These are phyloP conservation scores for Labeo calbasu DNA, from an alignment of 2,797 vertebrate genomes.

Conservation along the genomic window DNA sequence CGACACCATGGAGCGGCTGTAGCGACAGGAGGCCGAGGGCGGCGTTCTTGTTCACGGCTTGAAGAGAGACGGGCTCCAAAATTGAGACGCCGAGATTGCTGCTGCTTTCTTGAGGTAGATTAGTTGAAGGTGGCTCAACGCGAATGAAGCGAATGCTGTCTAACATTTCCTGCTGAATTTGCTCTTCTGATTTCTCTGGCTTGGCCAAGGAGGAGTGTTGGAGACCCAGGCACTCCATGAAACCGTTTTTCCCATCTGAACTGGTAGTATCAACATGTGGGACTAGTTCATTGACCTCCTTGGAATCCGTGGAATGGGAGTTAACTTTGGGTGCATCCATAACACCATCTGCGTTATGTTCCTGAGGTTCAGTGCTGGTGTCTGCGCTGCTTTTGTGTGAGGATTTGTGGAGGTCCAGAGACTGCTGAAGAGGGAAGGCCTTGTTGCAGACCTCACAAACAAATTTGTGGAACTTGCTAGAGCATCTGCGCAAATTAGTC, in stretches of 20 bases:
- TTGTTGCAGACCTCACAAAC: conserved; percentile 92
- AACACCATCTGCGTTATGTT: conserved; percentile 44
- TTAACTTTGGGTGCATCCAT: conserved; percentile 50
- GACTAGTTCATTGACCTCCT: conserved; percentile 31
- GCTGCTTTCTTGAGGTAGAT: conserved; percentile 89
- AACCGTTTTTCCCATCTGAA: conserved; percentile 63
- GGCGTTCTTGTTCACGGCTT: conserved; percentile 80
- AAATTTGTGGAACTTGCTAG: conserved; percentile 93
- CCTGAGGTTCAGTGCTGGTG: conserved; percentile 50
- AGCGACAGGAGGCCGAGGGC: conserved; percentile 86
- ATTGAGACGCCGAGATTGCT: conserved; percentile 80
- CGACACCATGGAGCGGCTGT: conserved; percentile 91
- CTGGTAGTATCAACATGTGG: conserved; percentile 56
- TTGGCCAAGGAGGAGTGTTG: conserved; percentile 85
- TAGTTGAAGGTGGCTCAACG: conserved; percentile 85
- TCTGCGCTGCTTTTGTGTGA: conserved; percentile 60
- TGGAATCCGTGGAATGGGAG: conserved; percentile 41
- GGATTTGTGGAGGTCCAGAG: conserved; percentile 86
- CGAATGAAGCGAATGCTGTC: conserved; percentile 90
- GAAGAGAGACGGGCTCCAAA: conserved; percentile 81
- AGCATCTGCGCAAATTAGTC: conserved; percentile 91
- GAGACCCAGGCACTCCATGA: conserved; percentile 88
- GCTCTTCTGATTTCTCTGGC: conserved; percentile 78
- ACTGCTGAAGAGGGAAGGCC: conserved; percentile 91
- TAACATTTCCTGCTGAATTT: conserved; percentile 80